These are phyloP conservation scores for Rhipidura dahli DNA, from an alignment of 2,113 vertebrate genomes.

Conservation along the genomic window DNA sequence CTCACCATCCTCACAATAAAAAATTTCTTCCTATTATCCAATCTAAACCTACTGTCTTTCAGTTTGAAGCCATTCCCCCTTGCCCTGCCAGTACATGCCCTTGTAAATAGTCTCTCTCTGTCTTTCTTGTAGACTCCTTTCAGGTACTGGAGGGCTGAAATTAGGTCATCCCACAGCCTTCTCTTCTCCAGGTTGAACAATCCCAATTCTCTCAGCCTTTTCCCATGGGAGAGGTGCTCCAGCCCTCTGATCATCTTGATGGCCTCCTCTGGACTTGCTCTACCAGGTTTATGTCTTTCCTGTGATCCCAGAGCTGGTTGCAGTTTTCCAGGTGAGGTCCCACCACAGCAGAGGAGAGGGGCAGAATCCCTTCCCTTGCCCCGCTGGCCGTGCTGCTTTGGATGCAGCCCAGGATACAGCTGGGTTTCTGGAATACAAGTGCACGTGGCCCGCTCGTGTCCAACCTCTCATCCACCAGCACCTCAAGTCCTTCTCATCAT, in stretches of 20 bases:
- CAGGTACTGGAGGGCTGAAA: not conserved
- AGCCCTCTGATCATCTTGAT: not conserved
- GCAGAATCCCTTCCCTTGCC: not conserved
- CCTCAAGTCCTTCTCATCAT: not conserved
- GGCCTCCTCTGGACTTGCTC: not conserved
- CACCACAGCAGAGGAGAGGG: not conserved
- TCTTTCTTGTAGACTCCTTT: not conserved
- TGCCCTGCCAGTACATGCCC: not conserved
- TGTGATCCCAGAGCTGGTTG: not conserved
- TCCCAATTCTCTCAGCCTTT: not conserved
- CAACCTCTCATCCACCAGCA: not conserved
- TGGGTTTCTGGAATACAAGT: not conserved
- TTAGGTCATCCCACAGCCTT: not conserved
- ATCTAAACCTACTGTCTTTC: not conserved
- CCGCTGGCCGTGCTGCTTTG: rapidly evolving
- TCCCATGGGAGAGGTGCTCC: not conserved
- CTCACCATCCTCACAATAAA: not conserved
- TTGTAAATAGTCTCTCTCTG: not conserved
- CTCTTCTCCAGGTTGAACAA: not conserved
- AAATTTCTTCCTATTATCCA: not conserved
- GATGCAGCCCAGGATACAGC: not conserved
- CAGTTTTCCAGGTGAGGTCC: not conserved
- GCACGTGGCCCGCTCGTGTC: rapidly evolving
- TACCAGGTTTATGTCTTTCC: rapidly evolving
- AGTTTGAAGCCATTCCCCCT: not conserved